Evolutionary conservation across 2,797 vertebrate species (phyloP), one percentile per base, ranked within the genome.

Genomic region (Borostomias antarcticus): DNA sequence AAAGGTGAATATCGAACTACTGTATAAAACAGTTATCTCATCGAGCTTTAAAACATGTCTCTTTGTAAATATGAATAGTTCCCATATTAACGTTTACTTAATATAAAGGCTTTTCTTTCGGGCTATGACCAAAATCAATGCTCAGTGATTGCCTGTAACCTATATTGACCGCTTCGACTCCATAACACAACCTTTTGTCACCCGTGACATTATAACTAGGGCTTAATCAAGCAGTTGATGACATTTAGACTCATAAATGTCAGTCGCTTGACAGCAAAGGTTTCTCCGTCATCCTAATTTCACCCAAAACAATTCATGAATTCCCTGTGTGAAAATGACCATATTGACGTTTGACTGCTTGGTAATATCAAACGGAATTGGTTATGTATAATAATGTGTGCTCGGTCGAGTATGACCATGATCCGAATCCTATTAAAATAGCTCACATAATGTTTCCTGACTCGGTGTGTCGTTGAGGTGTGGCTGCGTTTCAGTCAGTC

Each of bases 141-240:
- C 25, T 23, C 17, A 47, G 43, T 29, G 40, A 47, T 48, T 37
- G 33, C 21, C 23, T 43, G 21, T 37, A 59, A 43, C 35, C 58
- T 59, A 40, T 15, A 25, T 43, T 32, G 59, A 19, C 59, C 28
- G 47, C 47, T 61, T 28, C 7, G 6, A 28, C 11, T 28, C 40
- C 26, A 30, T 19, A 48, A 29, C 26, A 30, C 9, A 19, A 61
- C 28, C 43, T 48, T 61, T 61, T 26, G 43, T 30, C 25, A 47
- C 40, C 19, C 19, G 4, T 48, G 43, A 32, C 59, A 48, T 47
- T 61, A 28, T 61, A n/a, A 23, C 59, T 19, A 13, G 15, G 43
- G 19, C 11, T n/a, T 47, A 54, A 54, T 29, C 52, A 54, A 21
- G 33, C 3, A 9, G 58, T n/a, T n/a, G 30, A 48, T 61, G 58